These are phyloP conservation scores for Eupithecia centaureata DNA, from an alignment of 2,888 invertebrate genomes.

Conservation along the genomic window DNA sequence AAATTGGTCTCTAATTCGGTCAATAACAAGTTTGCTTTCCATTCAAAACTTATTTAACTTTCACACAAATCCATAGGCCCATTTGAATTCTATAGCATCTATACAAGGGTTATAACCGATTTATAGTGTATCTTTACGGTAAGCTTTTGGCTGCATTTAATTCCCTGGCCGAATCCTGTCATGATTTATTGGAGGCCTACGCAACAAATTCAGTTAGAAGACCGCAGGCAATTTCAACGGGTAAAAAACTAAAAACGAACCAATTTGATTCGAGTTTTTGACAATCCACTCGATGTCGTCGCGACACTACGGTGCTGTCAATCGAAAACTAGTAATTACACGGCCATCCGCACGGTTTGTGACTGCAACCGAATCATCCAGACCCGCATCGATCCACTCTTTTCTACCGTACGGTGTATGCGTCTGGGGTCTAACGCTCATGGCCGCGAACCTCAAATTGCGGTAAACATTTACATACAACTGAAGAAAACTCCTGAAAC, in stretches of 20 bases:
- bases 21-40: constrained; percentile 13
- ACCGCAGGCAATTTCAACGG: constrained; percentile 44
- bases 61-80: constrained; percentile 19
- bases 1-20: constrained; percentile 1
- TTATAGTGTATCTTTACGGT: constrained; percentile 12
- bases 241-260: constrained; percentile 55
- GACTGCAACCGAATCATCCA: constrained; percentile 43
- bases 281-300: constrained; percentile 62
- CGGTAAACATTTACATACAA: constrained; percentile 60
- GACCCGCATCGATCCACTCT: constrained; percentile 41
- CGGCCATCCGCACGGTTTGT: constrained; percentile 51
- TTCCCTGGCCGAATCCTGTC: constrained; percentile 17
- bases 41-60: constrained; percentile 12
- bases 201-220: constrained; percentile 41
- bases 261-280: constrained; percentile 68
- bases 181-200: constrained; percentile 29
- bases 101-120: constrained; percentile 9
- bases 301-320: constrained; percentile 49
- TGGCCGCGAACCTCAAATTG: constrained; percentile 56
- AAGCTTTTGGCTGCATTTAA: constrained; percentile 21
- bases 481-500: constrained; percentile 55
- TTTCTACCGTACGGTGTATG: constrained; percentile 32
- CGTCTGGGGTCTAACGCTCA: constrained; percentile 46
- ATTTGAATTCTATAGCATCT: constrained; percentile 25
- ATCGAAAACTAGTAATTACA: constrained; percentile 61